Evolutionary conservation across 2,888 invertebrate species (phyloP), one percentile per base, ranked within the genome.

Genomic region (Zygothrica quintamaculata): DNA sequence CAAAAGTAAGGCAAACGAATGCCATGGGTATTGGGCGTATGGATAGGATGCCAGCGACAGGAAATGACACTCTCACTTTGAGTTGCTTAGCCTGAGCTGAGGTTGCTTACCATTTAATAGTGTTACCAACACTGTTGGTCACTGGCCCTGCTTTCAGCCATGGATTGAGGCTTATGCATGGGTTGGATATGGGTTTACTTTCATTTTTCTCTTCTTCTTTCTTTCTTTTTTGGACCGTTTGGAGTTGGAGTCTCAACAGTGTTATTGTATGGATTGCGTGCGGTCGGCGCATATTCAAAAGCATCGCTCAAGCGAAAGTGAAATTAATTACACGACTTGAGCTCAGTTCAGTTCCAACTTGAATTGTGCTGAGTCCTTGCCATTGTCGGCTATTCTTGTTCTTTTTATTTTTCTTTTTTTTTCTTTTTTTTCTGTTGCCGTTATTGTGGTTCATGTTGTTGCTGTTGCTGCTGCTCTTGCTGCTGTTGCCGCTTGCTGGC

Each of bases 231-330:
- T 9, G 15, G 25, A 22, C n/a, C 36, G 22, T 33, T 15, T 15
- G 16, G 7, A 13, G 16, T 9, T 43, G 18, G 9, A 9, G 37
- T 9, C 13, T 18, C 37, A 25, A 25, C 26, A 31, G 33, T 57
- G 56, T 55, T 57, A 52, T 66, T 62, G 60, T 61, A 50, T 55
- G 70, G 62, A 64, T 84, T 75, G 84, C 84, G 84, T 86, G 86
- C 53, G 68, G 47, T 55, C 58, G 68, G 55, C 68, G 74, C 67
- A 78, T 81, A 78, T 85, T 72, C 84, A 78, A 80, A 81, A 77
- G 84, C 82, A 81, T 84, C 77, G 85, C 77, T 82, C 75, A 77
- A 75, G 61, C 82, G 77, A 85, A 85, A 79, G 82, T 73, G 82
- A 85, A 85, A 82, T 82, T 82, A 82, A 85, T 82, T 82, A 79